These are phyloP conservation scores for Ophioninae sp. DNA, from an alignment of 2,888 invertebrate species.

Conservation along the genomic window DNA sequence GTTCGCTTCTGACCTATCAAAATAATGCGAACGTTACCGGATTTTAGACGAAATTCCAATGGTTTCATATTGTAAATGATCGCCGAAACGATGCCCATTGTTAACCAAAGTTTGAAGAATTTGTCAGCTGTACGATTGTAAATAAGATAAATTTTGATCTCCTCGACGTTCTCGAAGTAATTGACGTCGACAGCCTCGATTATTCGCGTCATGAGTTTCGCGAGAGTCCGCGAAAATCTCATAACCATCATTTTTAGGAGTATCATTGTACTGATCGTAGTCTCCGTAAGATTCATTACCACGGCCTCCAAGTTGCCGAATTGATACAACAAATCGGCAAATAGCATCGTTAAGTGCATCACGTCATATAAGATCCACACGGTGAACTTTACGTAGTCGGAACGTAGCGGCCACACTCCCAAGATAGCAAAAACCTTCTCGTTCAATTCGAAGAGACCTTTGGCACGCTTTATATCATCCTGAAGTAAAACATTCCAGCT, in stretches of 20 bases:
- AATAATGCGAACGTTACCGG: constrained; percentile 6
- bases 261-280: constrained; percentile 24
- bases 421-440: constrained; percentile 27
- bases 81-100: constrained; percentile 4
- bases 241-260: constrained; percentile 41
- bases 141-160: constrained; percentile 36
- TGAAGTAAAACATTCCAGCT: background rate
- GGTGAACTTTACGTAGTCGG: constrained; percentile 13
- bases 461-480: constrained; percentile 21
- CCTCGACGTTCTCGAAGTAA: constrained; percentile 21
- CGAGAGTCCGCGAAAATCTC: constrained; percentile 32
- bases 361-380: constrained; percentile 28
- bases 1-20: background rate
- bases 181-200: constrained; percentile 20
- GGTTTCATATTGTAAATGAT: constrained; percentile 29
- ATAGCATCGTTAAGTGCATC: constrained; percentile 24
- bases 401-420: constrained; percentile 44
- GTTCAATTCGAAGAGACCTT: constrained; percentile 22
- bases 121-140: constrained; percentile 29
- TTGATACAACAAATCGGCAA: constrained; percentile 17
- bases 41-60: background rate
- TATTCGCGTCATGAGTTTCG: constrained; percentile 11
- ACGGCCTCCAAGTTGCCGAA: constrained; percentile 33
- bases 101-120: constrained; percentile 32
- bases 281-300: constrained; percentile 37